These are phyloP conservation scores for Laticauda laticaudata DNA, from an alignment of 2,113 vertebrate genomes.

Conservation along the genomic window DNA sequence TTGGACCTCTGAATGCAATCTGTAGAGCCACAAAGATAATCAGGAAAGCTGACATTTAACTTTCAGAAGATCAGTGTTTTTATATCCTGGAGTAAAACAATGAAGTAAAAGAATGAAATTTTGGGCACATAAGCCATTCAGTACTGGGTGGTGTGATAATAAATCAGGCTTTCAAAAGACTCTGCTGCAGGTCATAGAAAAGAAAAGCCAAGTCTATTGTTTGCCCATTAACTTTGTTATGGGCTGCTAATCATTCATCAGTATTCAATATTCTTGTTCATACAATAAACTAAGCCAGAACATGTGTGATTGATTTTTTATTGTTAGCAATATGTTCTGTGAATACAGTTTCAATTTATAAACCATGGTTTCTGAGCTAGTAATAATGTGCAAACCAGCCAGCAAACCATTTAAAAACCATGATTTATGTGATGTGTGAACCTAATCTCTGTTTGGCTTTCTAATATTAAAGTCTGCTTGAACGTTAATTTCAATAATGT, in stretches of 20 bases:
- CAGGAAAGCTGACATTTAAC: constrained; percentile 56
- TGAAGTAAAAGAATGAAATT: constrained; percentile 55
- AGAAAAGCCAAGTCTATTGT: background rate
- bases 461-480: background rate
- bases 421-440: background rate
- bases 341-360: background rate
- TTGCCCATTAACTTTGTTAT: background rate
- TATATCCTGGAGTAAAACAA: constrained; percentile 60
- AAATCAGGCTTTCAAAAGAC: constrained; percentile 15
- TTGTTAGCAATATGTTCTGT: background rate
- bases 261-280: background rate
- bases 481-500: background rate
- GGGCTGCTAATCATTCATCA: background rate
- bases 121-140: constrained; percentile 29
- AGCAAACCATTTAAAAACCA: background rate
- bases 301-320: background rate
- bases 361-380: background rate
- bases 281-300: background rate
- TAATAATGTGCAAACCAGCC: background rate
- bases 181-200: constrained; percentile 1
- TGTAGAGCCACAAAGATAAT: constrained; percentile 2
- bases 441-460: background rate
- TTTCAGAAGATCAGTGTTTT: constrained; percentile 52
- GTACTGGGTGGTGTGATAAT: constrained; percentile 56
- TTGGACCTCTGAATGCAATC: background rate